Evolutionary conservation across 2,888 invertebrate genomes (phyloP).

Genomic region (Piscicola geometra): DNA sequence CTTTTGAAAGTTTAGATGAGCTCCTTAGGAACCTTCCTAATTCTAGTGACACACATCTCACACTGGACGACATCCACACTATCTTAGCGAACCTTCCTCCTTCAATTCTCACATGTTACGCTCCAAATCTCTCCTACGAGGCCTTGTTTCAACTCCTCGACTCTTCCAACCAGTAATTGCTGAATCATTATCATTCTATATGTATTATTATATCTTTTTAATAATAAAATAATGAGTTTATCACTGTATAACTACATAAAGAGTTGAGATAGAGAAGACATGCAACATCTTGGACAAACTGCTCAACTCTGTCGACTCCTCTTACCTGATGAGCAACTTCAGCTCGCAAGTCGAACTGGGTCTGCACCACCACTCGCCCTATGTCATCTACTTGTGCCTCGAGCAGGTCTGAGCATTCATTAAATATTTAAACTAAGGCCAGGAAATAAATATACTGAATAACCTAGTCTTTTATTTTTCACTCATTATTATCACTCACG

Average conservation of each 20-base stretch:
- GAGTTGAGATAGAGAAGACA: slow-evolving; percentile 63
- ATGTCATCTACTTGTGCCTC: slow-evolving; percentile 64
- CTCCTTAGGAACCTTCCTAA: slow-evolving; percentile 24
- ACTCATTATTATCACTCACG: slow-evolving; percentile 2
- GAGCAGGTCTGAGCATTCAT: slow-evolving; percentile 60
- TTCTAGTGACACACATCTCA: slow-evolving; percentile 12
- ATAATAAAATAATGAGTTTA: background rate
- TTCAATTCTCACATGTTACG: slow-evolving; percentile 12
- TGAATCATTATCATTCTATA: background rate
- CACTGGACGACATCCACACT: slow-evolving; percentile 21
- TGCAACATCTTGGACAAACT: slow-evolving; percentile 66
- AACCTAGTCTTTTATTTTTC: background rate
- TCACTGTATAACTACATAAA: no score
- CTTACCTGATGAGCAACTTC: slow-evolving; percentile 63
- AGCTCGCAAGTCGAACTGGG: slow-evolving; percentile 52
- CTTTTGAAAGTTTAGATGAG: slow-evolving; percentile 20
- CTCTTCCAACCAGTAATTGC: slow-evolving; percentile 1
- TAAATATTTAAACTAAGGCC: background rate
- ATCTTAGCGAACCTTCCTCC: slow-evolving; percentile 12
- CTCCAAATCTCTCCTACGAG: slow-evolving; percentile 15
- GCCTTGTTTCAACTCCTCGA: slow-evolving; percentile 20
- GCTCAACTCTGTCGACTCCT: slow-evolving; percentile 64
- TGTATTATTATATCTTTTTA: background rate
- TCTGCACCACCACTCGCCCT: slow-evolving; percentile 63
- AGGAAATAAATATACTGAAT: no score